Conservation (phyloP, 1,140 invertebrate genomes). For the Archegozetes longisetosus region DNA sequence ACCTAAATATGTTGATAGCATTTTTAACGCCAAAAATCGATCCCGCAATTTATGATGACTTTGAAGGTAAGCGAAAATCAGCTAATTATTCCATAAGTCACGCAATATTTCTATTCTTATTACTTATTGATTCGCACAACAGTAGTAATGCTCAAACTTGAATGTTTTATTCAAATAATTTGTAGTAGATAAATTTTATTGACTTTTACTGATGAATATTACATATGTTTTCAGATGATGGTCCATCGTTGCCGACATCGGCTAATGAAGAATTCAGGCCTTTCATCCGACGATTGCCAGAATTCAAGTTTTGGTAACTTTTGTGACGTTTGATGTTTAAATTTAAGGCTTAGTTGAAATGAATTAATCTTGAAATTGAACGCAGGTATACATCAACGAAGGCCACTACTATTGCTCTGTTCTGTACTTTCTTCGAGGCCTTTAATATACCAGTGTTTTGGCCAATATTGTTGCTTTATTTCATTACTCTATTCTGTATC, state of each 20-base stretch:
- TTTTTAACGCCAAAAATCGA: slow-evolving; percentile 99
- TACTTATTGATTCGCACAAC: too few species aligned
- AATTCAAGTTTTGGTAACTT: slow-evolving; percentile 94
- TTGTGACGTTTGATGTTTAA: not conserved
- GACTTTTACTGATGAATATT: too few species aligned
- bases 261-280: slow-evolving; percentile 95
- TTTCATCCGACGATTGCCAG: slow-evolving; percentile 90
- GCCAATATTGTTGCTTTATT: slow-evolving; percentile 99
- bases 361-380: slow-evolving; percentile 21
- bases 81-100: not conserved
- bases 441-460: slow-evolving; percentile 99
- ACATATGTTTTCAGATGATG: too few species aligned
- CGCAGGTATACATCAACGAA: slow-evolving; percentile 72
- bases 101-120: too few species aligned
- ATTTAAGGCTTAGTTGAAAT: slow-evolving; percentile 7
- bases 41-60: slow-evolving; percentile 73
- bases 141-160: too few species aligned
- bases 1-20: slow-evolving; percentile 97
- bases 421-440: slow-evolving; percentile 91
- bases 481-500: slow-evolving; percentile 91
- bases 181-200: too few species aligned
- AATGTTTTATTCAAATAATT: too few species aligned
- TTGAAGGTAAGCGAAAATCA: slow-evolving; percentile 26
- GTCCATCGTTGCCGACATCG: slow-evolving; percentile 80
- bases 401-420: slow-evolving; percentile 74